A percentile compares a stretch with the other conserved stretches of the same genome.
Conservation (phyloP, 1,140 invertebrate genomes). For the Drosophila guanche region DNA sequence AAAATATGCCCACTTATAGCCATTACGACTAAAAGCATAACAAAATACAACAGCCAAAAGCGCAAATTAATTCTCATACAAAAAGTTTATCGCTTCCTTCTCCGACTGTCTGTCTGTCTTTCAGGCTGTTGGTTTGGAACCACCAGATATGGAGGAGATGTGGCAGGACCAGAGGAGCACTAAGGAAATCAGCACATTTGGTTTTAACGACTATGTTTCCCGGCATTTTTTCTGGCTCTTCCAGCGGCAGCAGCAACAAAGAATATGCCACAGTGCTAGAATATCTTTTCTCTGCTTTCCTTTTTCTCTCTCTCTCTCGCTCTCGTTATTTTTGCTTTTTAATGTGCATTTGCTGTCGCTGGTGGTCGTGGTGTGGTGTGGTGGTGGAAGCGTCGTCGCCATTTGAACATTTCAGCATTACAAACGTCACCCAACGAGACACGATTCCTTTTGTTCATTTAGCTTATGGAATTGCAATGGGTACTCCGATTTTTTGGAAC, state of each 20-base stretch:
- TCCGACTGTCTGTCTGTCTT: slow-evolving; percentile 9
- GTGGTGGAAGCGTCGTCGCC: slow-evolving; percentile 27
- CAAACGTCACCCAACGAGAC: slow-evolving; percentile 60
- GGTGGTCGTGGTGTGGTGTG: slow-evolving; percentile 26
- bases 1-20: slow-evolving; percentile 73
- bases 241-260: slow-evolving; percentile 29
- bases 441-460: slow-evolving; percentile 11
- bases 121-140: neutral
- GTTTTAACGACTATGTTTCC: slow-evolving; percentile 76
- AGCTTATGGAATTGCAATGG: neutral
- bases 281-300: slow-evolving; percentile 24
- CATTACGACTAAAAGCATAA: slow-evolving; percentile 74
- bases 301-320: slow-evolving; percentile 16
- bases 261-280: slow-evolving; percentile 53
- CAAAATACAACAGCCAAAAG: slow-evolving; percentile 63
- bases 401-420: slow-evolving; percentile 62
- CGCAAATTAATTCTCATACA: slow-evolving; percentile 80
- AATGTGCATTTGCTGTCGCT: slow-evolving; percentile 69
- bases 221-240: slow-evolving; percentile 19
- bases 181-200: slow-evolving; percentile 80
- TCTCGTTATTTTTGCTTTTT: slow-evolving; percentile 67
- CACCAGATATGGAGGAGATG: slow-evolving; percentile 43
- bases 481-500: neutral
- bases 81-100: slow-evolving; percentile 58
- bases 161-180: slow-evolving; percentile 38